A percentile compares a stretch with the other conserved stretches of the same genome.
Conservation (phyloP, 2,888 invertebrate genomes). For the Drosophila sordidula region DNA sequence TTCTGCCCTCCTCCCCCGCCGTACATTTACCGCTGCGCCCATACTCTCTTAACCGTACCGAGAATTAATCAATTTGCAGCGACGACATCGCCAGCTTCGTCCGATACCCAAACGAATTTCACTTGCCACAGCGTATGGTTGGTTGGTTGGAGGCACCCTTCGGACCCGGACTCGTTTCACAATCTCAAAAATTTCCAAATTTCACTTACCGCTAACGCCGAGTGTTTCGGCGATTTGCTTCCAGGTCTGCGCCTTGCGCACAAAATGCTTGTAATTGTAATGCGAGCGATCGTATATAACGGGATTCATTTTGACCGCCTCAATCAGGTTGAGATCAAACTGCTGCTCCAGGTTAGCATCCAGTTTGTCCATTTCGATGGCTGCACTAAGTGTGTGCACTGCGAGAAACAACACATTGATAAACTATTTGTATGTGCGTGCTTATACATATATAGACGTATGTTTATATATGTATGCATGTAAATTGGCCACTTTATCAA, state of each 20-base stretch:
- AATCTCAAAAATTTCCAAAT: constrained; percentile 33
- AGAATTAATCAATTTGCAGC: constrained; percentile 67
- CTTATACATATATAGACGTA: background rate
- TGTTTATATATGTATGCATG: constrained; percentile 15
- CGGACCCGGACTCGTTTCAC: constrained; percentile 39
- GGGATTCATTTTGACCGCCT: constrained; percentile 83
- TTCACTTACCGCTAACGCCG: constrained; percentile 82
- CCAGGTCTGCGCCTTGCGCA: constrained; percentile 83
- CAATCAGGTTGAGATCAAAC: constrained; percentile 82
- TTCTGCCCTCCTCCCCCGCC: constrained; percentile 4
- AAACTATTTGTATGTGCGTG: constrained; percentile 10
- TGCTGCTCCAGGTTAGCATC: constrained; percentile 83
- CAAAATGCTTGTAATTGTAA: constrained; percentile 83
- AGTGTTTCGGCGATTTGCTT: constrained; percentile 83
- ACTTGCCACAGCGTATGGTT: constrained; percentile 52
- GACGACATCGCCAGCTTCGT: constrained; percentile 33
- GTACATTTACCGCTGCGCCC: constrained; percentile 15
- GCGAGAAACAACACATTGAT: constrained; percentile 41
- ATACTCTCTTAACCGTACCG: constrained; percentile 19
- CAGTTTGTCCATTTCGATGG: constrained; percentile 81
- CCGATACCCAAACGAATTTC: constrained; percentile 50
- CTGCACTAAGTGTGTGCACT: constrained; percentile 77
- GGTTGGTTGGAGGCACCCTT: constrained; percentile 38
- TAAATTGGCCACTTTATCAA: constrained; percentile 47
- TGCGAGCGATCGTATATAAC: constrained; percentile 83